A percentile compares a stretch with the other conserved stretches of the same genome.
phyloP scores from a whole-genome alignment of 2,797 vertebrate genomes.

The Pelochelys cantorii region DNA sequence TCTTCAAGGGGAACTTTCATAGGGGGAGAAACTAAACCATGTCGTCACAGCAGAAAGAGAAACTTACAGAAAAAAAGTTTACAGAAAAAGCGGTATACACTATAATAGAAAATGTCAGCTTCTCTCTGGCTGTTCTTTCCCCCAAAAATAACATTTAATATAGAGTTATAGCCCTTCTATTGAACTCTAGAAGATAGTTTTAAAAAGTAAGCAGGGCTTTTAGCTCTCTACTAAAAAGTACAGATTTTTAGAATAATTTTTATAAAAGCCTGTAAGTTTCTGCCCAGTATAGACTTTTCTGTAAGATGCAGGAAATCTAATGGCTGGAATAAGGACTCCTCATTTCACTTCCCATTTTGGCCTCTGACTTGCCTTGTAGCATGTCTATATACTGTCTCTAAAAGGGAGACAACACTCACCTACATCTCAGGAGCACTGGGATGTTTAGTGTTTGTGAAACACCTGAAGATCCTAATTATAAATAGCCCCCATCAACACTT shows the following conservation, averaged over 20 bases:
- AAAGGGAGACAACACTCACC: neutral
- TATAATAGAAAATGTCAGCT: neutral
- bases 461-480: neutral
- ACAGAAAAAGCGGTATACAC: neutral
- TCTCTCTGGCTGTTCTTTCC: neutral
- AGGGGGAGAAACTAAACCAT: conserved; percentile 4
- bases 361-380: neutral
- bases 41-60: neutral
- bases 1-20: neutral
- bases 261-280: neutral
- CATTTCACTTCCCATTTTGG: conserved; percentile 11
- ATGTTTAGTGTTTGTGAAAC: neutral
- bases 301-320: neutral
- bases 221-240: neutral
- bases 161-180: neutral
- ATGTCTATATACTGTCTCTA: neutral
- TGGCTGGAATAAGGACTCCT: neutral
- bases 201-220: neutral
- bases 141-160: neutral
- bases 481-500: neutral
- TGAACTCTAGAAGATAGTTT: neutral
- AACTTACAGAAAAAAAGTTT: neutral
- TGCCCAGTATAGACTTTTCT: neutral
- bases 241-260: neutral
- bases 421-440: neutral